Evolutionary conservation across 2,888 invertebrate genomes (phyloP).

Genomic region (Vandiemenella viatica): DNA sequence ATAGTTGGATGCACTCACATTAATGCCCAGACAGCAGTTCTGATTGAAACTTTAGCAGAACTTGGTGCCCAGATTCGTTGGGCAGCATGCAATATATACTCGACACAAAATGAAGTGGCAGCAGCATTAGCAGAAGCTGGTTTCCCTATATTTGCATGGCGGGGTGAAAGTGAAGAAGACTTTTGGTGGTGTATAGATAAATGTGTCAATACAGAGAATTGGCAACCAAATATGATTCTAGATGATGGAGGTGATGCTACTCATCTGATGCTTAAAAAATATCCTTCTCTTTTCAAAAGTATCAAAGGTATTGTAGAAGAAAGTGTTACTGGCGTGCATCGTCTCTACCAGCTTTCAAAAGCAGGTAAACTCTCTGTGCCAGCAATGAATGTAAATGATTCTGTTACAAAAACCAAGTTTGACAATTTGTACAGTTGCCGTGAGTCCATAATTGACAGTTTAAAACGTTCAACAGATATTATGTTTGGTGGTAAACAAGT

Average conservation of each 20-base stretch:
- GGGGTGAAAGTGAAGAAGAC: constrained; percentile 92
- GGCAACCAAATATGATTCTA: constrained; percentile 96
- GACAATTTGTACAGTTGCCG: constrained; percentile 94
- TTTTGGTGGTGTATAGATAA: constrained; percentile 99
- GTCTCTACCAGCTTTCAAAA: constrained; percentile 88
- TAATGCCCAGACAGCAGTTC: constrained; percentile 93
- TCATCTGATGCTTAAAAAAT: constrained; percentile 89
- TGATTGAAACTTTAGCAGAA: constrained; percentile 77
- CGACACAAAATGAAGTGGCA: constrained; percentile 94
- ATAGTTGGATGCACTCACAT: constrained; percentile 97
- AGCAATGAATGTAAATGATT: constrained; percentile 97
- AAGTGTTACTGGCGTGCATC: constrained; percentile 94
- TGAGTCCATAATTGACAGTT: constrained; percentile 74
- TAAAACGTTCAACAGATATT: constrained; percentile 82
- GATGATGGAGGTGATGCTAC: constrained; percentile 97
- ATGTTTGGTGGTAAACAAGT: constrained; percentile 98
- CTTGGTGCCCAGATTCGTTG: constrained; percentile 86
- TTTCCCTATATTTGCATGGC: constrained; percentile 88
- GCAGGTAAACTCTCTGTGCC: constrained; percentile 87
- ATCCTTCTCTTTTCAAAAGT: constrained; percentile 81
- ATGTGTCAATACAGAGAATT: constrained; percentile 77
- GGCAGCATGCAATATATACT: constrained; percentile 97
- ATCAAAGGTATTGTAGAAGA: constrained; percentile 95
- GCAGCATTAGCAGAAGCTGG: constrained; percentile 82
- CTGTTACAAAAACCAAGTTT: constrained; percentile 95